Evolutionary conservation across 2,888 invertebrate genomes (phyloP), one percentile per base, ranked within the genome.

Genomic region (Apoderus coryli): DNA sequence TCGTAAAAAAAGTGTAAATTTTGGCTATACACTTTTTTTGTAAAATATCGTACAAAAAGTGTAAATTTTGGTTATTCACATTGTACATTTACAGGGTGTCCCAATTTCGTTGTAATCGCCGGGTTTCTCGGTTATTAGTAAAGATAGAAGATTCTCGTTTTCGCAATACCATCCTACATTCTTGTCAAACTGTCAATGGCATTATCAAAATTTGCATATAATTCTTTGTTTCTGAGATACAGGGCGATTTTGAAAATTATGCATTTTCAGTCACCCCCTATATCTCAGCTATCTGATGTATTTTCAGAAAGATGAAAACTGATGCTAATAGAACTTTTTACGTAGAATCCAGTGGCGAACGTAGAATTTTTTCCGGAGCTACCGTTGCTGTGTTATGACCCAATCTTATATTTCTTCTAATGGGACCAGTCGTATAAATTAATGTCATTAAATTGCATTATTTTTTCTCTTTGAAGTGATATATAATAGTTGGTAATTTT

Each of bases 331-430:
- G 19, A 19, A 7, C n/a, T 19, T 19, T 19, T 19, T n/a, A 19
- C n/a, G 19, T 19, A 19, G 19, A 19, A 19, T 19, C n/a, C 19
- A 19, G 19, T 19, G 19, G 19, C 19, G 19, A 7, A 19, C 19
- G n/a, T n/a, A n/a, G 19, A 7, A 7, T 19, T 19, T 19, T 19
- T 19, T 19, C n/a, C n/a, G n/a, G n/a, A n/a, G n/a, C n/a, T n/a
- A n/a, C n/a, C n/a, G n/a, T n/a, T n/a, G n/a, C n/a, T n/a, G n/a
- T n/a, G n/a, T n/a, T n/a, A n/a, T n/a, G n/a, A n/a, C n/a, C n/a
- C n/a, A n/a, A n/a, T n/a, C n/a, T n/a, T n/a, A n/a, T n/a, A n/a
- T n/a, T n/a, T n/a, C n/a, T n/a, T n/a, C n/a, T n/a, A n/a, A n/a
- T n/a, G n/a, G n/a, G n/a, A n/a, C n/a, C n/a, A n/a, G n/a, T n/a